phyloP scores from a whole-genome alignment of 1,140 invertebrate genomes.

The Ectropis grisescens region DNA sequence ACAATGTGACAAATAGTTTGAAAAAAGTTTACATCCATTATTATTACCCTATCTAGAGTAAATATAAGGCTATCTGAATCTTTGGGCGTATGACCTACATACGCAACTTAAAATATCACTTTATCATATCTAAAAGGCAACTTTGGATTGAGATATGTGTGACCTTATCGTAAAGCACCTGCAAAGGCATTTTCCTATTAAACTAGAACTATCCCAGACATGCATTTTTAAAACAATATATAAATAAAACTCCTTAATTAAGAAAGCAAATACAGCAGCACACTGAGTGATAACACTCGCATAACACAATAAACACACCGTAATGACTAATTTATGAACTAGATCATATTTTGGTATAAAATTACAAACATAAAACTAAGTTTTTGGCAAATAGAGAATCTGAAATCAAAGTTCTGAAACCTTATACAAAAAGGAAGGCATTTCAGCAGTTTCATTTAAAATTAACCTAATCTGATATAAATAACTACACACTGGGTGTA shows the following conservation, averaged over 20 bases:
- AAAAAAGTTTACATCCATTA: too few species aligned
- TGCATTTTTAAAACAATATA: constrained; percentile 31
- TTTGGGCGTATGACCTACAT: constrained; percentile 57
- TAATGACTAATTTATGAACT: constrained; percentile 66
- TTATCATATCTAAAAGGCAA: constrained; percentile 69
- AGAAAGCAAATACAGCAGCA: constrained; percentile 61
- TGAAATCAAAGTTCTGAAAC: constrained; percentile 33
- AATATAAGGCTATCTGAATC: constrained; percentile 46
- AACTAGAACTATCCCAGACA: constrained; percentile 46
- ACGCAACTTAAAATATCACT: constrained; percentile 50
- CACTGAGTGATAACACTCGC: constrained; percentile 51
- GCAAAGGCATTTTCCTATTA: constrained; percentile 46
- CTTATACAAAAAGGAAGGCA: constrained; percentile 16
- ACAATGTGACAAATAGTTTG: constrained; percentile 42
- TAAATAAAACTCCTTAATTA: constrained; percentile 44
- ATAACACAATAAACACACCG: constrained; percentile 45
- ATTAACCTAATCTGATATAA: too few species aligned
- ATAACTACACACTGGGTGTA: too few species aligned
- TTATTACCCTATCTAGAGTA: constrained; percentile 56
- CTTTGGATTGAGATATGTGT: constrained; percentile 67
- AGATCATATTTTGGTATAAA: constrained; percentile 64
- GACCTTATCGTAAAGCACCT: constrained; percentile 57
- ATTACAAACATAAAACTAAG: constrained; percentile 51
- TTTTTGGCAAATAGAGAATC: constrained; percentile 68
- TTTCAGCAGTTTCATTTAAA: too few species aligned